Base-by-base conservation (phyloP, 2,888 invertebrate species). In the Drosophila paranaensis region DNA sequence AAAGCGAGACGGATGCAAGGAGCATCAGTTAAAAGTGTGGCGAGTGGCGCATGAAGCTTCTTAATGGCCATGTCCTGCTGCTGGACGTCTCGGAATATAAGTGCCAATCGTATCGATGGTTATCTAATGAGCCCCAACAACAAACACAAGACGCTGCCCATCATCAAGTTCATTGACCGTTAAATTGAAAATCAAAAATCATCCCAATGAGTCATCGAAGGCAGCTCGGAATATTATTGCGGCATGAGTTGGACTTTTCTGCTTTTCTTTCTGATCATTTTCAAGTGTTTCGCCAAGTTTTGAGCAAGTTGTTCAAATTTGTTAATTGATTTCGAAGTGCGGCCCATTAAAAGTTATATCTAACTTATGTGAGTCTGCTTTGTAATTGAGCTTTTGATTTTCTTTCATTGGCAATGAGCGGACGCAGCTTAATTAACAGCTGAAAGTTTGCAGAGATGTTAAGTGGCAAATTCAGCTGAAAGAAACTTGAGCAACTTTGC, bases 131-230 rank as follows among this genome's bases (percentile, higher is more conserved):
- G 64, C 51, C 57, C 65, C 61, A 54, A 57, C 43, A 39, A 62
- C 45, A 54, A 51, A 4, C 40, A 13, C 30, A 55, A 64, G 39
- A 56, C 66, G 60, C 45, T 55, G 63, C 40, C 55, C 57, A 71
- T 53, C 57, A 71, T 71, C 67, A 45, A 63, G 88, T 81, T 86
- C 86, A 77, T 64, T 78, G 86, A 73, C 81, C 88, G 74, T 74
- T 71, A 70, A 86, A 88, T 78, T 79, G 75, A 75, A 79, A 81
- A 85, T 79, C 68, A 81, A 85, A 85, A 77, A 78, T 77, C 58
- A 77, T 81, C 74, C 81, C 81, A 70, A 82, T 79, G 86, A 81
- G 46, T 76, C 82, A 85, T 79, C 77, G 72, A 66, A 68, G 46
- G 33, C 46, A 61, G 50, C 53, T 71, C 60, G 53, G 39, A 3